Evolutionary conservation across 1,140 invertebrate species (phyloP), one percentile per base, ranked within the genome.

Genomic region (Cryptotermes secundus): DNA sequence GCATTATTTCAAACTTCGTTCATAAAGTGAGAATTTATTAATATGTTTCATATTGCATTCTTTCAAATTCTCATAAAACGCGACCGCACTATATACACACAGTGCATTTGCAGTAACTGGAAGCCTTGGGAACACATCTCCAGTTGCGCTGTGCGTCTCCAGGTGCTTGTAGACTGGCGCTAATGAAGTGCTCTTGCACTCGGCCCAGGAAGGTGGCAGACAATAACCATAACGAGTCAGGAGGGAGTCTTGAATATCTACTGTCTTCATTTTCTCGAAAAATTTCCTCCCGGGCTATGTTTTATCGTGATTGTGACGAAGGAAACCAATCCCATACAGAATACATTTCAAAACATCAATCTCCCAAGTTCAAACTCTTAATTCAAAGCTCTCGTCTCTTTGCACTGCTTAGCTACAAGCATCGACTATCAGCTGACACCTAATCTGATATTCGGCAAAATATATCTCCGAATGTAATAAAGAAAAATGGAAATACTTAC

Each of bases 241-340:
- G 59, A 26, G 59, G 59, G 59, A 72, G 59, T 72, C 59, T 72
- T 72, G 59, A n/a, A 72, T 72, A n/a, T 31, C 59, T 72, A 3
- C 9, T 26, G 26, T 72, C 59, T 72, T 72, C 59, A 72, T 72
- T 72, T 72, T 72, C 59, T n/a, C 59, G 59, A 72, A 72, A 59
- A 9, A n/a, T 16, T 72, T 31, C 59, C n/a, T 72, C 59, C 1
- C 59, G 59, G n/a, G 2, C 31, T 26, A 72, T 14, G 31, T 72
- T 72, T 72, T 72, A 72, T 72, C n/a, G 59, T 72, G 59, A 72
- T 72, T 72, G 59, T 72, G 26, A 31, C 59, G n/a, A 26, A 7
- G 26, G 59, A 6, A 72, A 72, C 59, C 59, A 72, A 72, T 72
- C 26, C 14, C 59, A 31, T 31, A 31, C n/a, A 72, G 1, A 31